Base-by-base conservation (phyloP, 2,113 vertebrate species). In the Herpailurus yagouaroundi region DNA sequence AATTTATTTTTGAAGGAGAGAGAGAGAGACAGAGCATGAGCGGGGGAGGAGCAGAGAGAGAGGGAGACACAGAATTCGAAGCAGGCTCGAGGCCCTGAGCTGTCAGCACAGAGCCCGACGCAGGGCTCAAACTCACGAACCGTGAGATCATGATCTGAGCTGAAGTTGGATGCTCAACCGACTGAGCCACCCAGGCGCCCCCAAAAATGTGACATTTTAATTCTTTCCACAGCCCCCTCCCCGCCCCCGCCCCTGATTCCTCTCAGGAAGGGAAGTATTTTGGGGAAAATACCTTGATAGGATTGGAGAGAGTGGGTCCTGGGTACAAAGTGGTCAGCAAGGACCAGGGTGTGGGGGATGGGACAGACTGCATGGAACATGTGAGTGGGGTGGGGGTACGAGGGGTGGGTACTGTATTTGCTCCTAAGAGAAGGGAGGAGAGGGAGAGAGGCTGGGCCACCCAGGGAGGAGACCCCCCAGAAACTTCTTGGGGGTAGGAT, bases 291-390 rank as follows among this genome's bases (percentile, higher is more conserved):
- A 81, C 57, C 6, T 31, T 27, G 57, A 52, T 69, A 12, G 71
- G 23, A 50, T 23, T 45, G 33, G 84, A 25, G 31, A 6, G 19
- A 10, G 23, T 45, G 7, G 38, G 33, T 10, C 57, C 41, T 31
- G n/a, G 38, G 50, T 76, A 4, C 68, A 19, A 15, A 38, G 38
- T 41, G 60, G 8, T 66, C 25, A 25, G 27, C 31, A 52, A 52
- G 13, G 48, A 21, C 52, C 57, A 29, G 69, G 31, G 8, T 25
- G 0, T 23, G 25, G 15, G 4, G 21, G 7, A 7, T 0, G 10
- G 29, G 33, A 18, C 38, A 64, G n/a, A 19, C 48, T 83, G 14
- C 33, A 10, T 7, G 23, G 36, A 27, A 12, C 57, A 8, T 16
- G 36, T 12, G 4, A 0, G 0, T 33, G 52, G 8, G 71, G 25